Conservation (phyloP, 2,888 invertebrate species). For the Octonoba sinensis region DNA sequence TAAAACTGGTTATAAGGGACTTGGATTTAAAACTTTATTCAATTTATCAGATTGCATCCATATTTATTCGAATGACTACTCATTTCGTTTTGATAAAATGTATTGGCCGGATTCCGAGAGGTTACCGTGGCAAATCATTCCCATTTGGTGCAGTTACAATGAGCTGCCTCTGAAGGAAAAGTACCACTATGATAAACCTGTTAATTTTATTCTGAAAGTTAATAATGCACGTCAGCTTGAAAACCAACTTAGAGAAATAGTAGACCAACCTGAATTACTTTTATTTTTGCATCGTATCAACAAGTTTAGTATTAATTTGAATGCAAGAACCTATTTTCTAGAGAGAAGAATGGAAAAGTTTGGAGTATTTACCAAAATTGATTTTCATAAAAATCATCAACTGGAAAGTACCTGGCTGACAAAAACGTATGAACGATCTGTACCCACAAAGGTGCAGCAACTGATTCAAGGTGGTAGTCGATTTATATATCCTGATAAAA, state of each 20-base stretch:
- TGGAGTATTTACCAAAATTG: not conserved
- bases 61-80: conserved; percentile 16
- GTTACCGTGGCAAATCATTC: conserved; percentile 1
- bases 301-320: not conserved
- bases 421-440: not conserved
- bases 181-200: not conserved
- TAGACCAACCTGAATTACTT: not conserved
- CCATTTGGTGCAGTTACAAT: not conserved
- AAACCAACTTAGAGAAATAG: not conserved
- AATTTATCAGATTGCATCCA: conserved; percentile 26
- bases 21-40: conserved; percentile 21
- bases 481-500: conserved; percentile 3
- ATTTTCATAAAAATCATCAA: not conserved
- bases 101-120: not conserved
- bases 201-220: not conserved
- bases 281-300: conserved; percentile 1
- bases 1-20: conserved; percentile 31
- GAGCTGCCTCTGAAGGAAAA: not conserved
- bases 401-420: not conserved
- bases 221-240: not conserved
- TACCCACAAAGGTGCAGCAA: not conserved
- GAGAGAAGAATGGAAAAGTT: not conserved
- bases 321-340: not conserved
- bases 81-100: conserved; percentile 28
- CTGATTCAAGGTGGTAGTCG: not conserved